Evolutionary conservation across 2,113 vertebrate species (phyloP).

Genomic region (Delphinus delphis): DNA sequence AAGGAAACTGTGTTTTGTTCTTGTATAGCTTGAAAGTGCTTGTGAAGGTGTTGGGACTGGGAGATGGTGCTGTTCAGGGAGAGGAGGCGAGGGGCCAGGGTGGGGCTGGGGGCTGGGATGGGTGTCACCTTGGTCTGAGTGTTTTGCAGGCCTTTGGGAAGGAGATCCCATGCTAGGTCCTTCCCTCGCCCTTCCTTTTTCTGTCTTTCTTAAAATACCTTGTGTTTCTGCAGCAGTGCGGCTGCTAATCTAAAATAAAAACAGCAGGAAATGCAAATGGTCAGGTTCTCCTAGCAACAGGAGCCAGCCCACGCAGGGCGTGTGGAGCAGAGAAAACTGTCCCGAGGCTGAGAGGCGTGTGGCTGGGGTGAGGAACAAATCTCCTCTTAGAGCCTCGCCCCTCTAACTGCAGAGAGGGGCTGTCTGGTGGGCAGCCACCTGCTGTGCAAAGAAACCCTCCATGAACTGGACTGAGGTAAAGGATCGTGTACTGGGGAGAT

Average conservation of each 20-base stretch:
- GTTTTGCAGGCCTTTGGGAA: not conserved
- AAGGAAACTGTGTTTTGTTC: not conserved
- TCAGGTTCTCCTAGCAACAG: constrained; percentile 82
- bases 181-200: constrained; percentile 59
- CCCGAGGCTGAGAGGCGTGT: constrained; percentile 56
- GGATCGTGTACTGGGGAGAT: not conserved
- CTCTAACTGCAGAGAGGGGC: not conserved
- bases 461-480: not conserved
- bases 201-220: constrained; percentile 75
- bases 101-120: not conserved
- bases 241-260: constrained; percentile 80
- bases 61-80: not conserved
- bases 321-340: constrained; percentile 73
- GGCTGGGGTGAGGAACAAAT: not conserved
- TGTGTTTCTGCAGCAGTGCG: constrained; percentile 74
- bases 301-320: constrained; percentile 75
- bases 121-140: not conserved
- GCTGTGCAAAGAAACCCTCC: not conserved
- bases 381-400: not conserved
- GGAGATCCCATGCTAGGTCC: not conserved
- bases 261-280: constrained; percentile 81
- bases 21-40: not conserved
- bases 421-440: not conserved
- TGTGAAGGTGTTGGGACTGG: not conserved
- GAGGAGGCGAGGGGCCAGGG: not conserved